Evolutionary conservation across 1,140 invertebrate species (phyloP), one percentile per base, ranked within the genome.

Genomic region (Nephotettix cincticeps): DNA sequence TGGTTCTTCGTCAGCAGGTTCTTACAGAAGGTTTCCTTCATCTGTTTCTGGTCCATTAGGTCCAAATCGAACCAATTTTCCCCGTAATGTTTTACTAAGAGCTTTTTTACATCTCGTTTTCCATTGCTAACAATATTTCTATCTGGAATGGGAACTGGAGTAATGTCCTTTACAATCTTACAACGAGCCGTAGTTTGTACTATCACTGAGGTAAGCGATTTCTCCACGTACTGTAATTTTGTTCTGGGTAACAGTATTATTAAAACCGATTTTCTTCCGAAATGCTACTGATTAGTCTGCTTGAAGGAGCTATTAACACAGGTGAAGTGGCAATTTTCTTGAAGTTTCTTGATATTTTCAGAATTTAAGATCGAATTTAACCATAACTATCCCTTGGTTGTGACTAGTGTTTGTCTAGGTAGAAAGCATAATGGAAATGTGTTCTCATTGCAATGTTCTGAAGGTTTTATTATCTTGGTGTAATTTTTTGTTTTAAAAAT

Each of bases 221-320:
- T 71, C 72, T 0, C 73, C 69, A 47, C 58, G 63, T 27, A 74
- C 43, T 17, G 67, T 21, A 68, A 71, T 43, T 28, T 29, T 68
- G 32, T 14, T 43, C 19, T 61, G n/a, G n/a, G n/a, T n/a, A n/a
- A n/a, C n/a, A n/a, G n/a, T n/a, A n/a, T n/a, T n/a, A n/a, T n/a
- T n/a, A n/a, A n/a, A n/a, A n/a, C n/a, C n/a, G n/a, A n/a, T n/a
- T n/a, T n/a, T n/a, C n/a, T n/a, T n/a, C n/a, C n/a, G 68, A 74
- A 74, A 69, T 73, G 65, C 69, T 65, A 74, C 21, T 40, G 11
- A 0, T 47, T 36, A 43, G 65, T 40, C 21, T 17, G 6, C 54
- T 70, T 68, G 0, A 71, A 25, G 29, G 36, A 9, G 56, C n/a
- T 27, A 30, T 27, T 32, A 36, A 45, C 17, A 32, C 17, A 28